Conservation (phyloP, 2,797 vertebrate species). For the Meriones psammophilus region DNA sequence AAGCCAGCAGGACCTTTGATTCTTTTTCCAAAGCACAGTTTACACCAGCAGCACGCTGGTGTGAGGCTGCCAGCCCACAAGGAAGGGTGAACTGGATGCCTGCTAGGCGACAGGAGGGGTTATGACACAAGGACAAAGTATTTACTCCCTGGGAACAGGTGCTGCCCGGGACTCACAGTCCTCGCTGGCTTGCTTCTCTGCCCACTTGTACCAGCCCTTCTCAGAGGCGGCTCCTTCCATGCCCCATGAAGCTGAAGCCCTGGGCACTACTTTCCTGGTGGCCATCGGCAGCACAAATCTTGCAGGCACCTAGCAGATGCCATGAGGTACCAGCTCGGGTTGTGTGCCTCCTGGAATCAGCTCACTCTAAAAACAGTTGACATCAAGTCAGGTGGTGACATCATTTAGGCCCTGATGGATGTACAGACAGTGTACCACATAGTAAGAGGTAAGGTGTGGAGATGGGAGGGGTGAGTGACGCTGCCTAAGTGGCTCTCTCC, state of each 20-base stretch:
- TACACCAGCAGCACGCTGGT: background rate
- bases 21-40: conserved; percentile 61
- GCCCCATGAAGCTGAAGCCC: background rate
- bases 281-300: background rate
- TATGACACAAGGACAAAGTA: conserved; percentile 68
- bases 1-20: conserved; percentile 49
- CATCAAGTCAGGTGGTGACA: conserved; percentile 12
- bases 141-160: conserved; percentile 80
- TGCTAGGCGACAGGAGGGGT: conserved; percentile 58
- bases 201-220: conserved; percentile 46
- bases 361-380: conserved; percentile 3
- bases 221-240: background rate
- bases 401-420: conserved; percentile 17
- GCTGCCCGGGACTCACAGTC: conserved; percentile 64
- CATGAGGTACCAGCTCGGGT: background rate
- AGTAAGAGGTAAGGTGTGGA: background rate
- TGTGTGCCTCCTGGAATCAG: conserved; percentile 18
- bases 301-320: conserved; percentile 34
- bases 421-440: background rate
- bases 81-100: conserved; percentile 36
- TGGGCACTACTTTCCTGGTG: background rate
- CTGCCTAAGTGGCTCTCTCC: background rate
- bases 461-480: background rate
- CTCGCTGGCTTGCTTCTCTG: conserved; percentile 52
- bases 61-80: background rate